These are phyloP conservation scores for Osedax fenrisi DNA, from an alignment of 2,888 invertebrate genomes.

Conservation along the genomic window DNA sequence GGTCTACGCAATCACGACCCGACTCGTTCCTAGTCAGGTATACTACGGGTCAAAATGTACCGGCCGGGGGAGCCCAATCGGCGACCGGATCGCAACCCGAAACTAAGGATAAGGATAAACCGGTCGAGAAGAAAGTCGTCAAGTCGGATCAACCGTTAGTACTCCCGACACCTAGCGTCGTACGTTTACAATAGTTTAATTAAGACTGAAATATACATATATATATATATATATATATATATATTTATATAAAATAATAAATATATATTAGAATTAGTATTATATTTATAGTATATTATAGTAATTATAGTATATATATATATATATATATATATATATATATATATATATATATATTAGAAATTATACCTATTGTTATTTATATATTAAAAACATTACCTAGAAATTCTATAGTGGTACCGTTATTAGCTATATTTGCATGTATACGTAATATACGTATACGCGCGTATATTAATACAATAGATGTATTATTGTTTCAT, in stretches of 20 bases:
- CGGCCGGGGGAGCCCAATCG: neutral
- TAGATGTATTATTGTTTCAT: too few species aligned
- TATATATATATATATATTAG: too few species aligned
- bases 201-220: neutral
- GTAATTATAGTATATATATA: neutral
- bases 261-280: neutral
- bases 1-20: neutral
- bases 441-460: too few species aligned
- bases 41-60: neutral
- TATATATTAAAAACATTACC: too few species aligned
- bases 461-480: too few species aligned
- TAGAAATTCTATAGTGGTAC: too few species aligned
- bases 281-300: too few species aligned
- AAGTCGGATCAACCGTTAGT: neutral
- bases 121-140: neutral
- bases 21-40: slow-evolving; percentile 17
- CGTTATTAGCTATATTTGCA: too few species aligned
- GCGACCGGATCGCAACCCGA: too few species aligned
- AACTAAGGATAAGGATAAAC: neutral
- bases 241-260: neutral
- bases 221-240: neutral
- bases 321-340: neutral
- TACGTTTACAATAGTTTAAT: too few species aligned
- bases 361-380: too few species aligned
- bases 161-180: too few species aligned